Base-by-base conservation (phyloP, 2,113 vertebrate species). In the Notothenia coriiceps region DNA sequence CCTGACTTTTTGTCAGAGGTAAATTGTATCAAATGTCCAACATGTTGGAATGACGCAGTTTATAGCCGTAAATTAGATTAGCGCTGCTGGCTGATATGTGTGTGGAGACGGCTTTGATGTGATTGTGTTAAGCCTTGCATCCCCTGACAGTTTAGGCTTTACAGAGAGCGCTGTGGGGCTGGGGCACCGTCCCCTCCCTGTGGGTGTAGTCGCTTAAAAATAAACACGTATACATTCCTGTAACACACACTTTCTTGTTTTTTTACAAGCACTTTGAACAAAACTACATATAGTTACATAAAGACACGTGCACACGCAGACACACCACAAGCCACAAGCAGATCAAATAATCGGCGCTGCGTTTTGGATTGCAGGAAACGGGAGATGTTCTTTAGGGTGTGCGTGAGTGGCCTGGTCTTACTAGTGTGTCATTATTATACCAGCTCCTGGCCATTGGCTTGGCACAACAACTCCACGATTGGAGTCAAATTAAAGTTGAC, bases 371-470 rank as follows among this genome's bases (percentile, higher is more conserved):
- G 63, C 64, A 66, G 79, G 76, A 85, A 83, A 82, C 69, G 49
- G 80, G 79, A 70, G 84, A 83, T 83, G 74, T 64, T 84, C 85
- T 75, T 57, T 49, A 51, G 81, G 73, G 82, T 69, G 82, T 85
- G 88, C 61, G 78, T 89, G 89, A 77, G 77, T 13, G 20, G 56
- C 74, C 68, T 60, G 64, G 72, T 85, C 74, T 80, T 76, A 75
- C 79, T 84, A 80, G 62, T 81, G 66, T 91, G 84, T 89, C 82
- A 90, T 92, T 88, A 85, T 50, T 67, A 83, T 86, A 83, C 65
- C 82, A 86, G 75, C 82, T 89, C 82, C 67, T 79, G 81, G 88
- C 85, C 83, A 76, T 71, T 80, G 80, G 82, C 86, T 82, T 77
- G 83, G 79, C 85, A 78, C 73, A 66, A 59, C 72, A 55, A 77